These are phyloP conservation scores for Tinamus major DNA, from an alignment of 2,797 vertebrate species.

Conservation along the genomic window DNA sequence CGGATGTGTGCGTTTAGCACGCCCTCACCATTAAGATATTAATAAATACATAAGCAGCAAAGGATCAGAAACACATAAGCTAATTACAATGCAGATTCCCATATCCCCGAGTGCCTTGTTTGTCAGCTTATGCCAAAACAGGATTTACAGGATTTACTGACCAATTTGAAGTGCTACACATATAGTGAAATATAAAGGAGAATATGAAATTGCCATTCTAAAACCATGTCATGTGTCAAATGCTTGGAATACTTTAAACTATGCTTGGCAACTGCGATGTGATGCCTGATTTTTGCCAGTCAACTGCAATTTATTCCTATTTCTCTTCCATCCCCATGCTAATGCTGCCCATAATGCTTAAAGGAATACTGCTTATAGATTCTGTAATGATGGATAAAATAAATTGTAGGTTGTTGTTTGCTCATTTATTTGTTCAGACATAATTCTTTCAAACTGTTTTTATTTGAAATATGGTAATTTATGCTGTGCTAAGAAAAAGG, in stretches of 20 bases:
- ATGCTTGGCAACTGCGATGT: neutral
- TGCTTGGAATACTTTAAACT: neutral
- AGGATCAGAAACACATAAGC: neutral
- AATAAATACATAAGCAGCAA: neutral
- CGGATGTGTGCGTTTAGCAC: neutral
- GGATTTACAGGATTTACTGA: neutral
- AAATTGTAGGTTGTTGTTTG: neutral
- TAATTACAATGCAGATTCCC: neutral
- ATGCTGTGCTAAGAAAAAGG: conserved; percentile 15
- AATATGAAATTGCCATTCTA: conserved; percentile 19
- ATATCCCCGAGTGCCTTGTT: neutral
- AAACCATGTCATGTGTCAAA: neutral
- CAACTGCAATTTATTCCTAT: neutral
- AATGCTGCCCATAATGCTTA: neutral
- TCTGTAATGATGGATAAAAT: neutral
- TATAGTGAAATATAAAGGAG: neutral
- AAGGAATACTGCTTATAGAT: neutral
- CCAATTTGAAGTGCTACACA: neutral
- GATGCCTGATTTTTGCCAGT: neutral
- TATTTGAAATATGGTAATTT: conserved; percentile 12
- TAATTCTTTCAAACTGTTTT: neutral
- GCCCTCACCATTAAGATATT: neutral
- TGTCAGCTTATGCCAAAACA: neutral
- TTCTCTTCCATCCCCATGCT: neutral
- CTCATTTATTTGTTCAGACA: neutral